Percentiles rank a stretch among this genome's conserved stretches.
Conservation (phyloP, 2,113 vertebrate species). For the Rhizomys pruinosus region DNA sequence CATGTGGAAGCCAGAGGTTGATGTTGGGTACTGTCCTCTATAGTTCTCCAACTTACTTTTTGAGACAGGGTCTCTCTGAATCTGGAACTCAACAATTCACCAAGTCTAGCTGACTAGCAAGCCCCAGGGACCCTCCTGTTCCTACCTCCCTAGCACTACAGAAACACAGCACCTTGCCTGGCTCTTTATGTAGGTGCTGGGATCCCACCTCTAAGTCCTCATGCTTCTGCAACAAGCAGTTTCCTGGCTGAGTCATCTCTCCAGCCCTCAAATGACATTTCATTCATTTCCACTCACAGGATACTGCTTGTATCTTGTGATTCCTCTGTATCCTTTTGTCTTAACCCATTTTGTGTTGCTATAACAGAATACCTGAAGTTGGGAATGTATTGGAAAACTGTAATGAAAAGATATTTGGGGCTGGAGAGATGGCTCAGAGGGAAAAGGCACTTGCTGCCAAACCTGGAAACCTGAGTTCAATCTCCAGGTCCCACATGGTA, state of each 20-base stretch:
- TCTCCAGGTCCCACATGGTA: no score
- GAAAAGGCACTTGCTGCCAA: no score
- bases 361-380: not conserved
- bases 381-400: no score
- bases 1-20: not conserved
- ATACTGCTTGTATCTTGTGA: not conserved
- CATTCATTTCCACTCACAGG: not conserved
- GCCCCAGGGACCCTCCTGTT: no score
- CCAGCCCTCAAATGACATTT: not conserved
- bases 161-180: no score
- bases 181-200: no score
- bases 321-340: not conserved
- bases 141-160: no score
- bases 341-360: not conserved
- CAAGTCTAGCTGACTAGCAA: not conserved
- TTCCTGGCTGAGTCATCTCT: no score
- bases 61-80: not conserved
- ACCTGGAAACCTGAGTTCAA: no score
- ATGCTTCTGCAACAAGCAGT: no score
- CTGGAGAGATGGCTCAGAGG: no score
- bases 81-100: not conserved
- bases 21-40: not conserved
- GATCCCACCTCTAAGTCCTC: no score
- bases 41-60: not conserved
- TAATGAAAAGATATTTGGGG: not conserved